phyloP scores from a whole-genome alignment of 2,113 vertebrate species.

The Bostrychus sinensis region DNA sequence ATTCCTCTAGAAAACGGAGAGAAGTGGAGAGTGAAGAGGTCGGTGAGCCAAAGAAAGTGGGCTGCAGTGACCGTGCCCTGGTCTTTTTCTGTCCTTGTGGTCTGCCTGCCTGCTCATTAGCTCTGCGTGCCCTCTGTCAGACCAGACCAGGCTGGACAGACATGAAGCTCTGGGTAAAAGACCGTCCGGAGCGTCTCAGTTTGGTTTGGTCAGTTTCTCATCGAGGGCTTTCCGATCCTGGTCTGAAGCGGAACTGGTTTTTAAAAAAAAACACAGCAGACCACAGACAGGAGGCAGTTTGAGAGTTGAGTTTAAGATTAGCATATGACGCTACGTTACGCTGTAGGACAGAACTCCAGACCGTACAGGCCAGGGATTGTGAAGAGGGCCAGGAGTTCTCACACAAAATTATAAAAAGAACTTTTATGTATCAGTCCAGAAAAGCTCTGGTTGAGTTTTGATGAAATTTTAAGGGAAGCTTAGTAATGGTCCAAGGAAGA shows the following conservation, averaged over 20 bases:
- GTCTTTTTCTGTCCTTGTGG: slow-evolving; percentile 54
- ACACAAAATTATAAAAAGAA: too few species aligned
- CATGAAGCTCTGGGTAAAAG: neutral
- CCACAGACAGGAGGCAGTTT: neutral
- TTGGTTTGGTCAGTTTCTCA: neutral
- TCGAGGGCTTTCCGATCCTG: neutral
- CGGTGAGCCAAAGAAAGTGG: slow-evolving; percentile 55
- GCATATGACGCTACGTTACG: neutral
- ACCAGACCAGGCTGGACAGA: neutral
- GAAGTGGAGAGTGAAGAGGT: slow-evolving; percentile 18
- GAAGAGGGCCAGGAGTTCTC: neutral
- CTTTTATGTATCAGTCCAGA: too few species aligned
- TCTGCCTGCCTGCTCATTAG: slow-evolving; percentile 50
- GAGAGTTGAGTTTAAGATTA: neutral
- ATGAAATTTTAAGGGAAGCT: too few species aligned
- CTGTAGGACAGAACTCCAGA: too few species aligned
- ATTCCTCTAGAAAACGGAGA: slow-evolving; percentile 35
- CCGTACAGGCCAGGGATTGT: neutral
- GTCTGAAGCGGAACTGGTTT: neutral
- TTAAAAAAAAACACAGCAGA: neutral
- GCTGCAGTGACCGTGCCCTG: slow-evolving; percentile 18
- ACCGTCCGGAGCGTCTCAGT: neutral
- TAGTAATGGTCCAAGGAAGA: too few species aligned
- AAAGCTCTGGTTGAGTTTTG: too few species aligned
- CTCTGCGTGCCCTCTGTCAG: slow-evolving; percentile 19